Base-by-base conservation (phyloP, 1,140 invertebrate species). In the Drosophila kanapiae region DNA sequence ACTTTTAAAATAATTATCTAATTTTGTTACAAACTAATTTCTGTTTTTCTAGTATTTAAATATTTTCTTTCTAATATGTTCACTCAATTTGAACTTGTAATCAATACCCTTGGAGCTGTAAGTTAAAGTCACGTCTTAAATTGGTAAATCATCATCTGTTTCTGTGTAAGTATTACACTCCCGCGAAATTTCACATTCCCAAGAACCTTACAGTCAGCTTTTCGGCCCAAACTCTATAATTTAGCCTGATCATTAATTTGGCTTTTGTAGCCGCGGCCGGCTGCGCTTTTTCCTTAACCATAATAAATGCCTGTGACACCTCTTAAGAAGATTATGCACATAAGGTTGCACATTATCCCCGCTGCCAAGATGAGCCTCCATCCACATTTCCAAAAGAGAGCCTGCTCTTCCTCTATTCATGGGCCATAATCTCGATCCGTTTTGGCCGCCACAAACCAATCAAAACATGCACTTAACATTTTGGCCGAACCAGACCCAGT, bases 391-490 rank as follows among this genome's bases (percentile, higher is more conserved):
- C 8, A 13, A 11, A 10, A 38, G 14, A 29, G 2, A n/a, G 33
- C 7, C 33, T 29, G 11, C 67, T 33, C 29, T 47, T 40, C 65
- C 53, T 31, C 61, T 60, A 74, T 75, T 85, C 72, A 75, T 59
- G 68, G 78, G 16, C 63, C 65, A 80, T 84, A 84, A 84, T 80
- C 82, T 84, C 60, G 61, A 77, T 69, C 74, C 56, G 75, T 78
- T 78, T 77, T 47, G 74, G 67, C 75, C 75, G 75, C 75, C 75
- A 78, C 62, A 78, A 88, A 90, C 80, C 84, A 88, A 88, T 88
- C 84, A 88, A 88, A 88, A 88, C 84, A 88, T 87, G 69, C 85
- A 88, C 84, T 88, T 88, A 88, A 81, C 84, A 84, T 84, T 85
- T 88, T 56, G 75, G 77, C 57, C 38, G 79, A 58, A 56, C 74